A percentile compares a stretch with the other conserved stretches of the same genome.
These are phyloP conservation scores for Clepsis dumicolana DNA, from an alignment of 2,888 invertebrate genomes.

Conservation along the genomic window DNA sequence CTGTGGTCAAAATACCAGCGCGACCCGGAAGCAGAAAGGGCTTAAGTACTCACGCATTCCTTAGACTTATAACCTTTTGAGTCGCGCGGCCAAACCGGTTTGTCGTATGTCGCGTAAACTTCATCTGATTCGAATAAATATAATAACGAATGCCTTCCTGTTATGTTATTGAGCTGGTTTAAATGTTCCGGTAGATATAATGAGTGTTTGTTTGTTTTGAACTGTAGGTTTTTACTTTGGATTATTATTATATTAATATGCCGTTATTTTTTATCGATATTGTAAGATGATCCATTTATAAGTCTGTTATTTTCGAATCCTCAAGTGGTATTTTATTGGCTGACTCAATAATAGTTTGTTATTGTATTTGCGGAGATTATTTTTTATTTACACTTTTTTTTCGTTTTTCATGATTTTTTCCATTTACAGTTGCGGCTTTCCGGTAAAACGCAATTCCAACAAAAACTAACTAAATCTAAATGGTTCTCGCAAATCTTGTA, in stretches of 20 bases:
- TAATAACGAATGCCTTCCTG: slow-evolving; percentile 41
- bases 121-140: slow-evolving; percentile 39
- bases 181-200: slow-evolving; percentile 23
- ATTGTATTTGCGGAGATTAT: no score
- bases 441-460: no score
- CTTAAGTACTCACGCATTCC: slow-evolving; percentile 27
- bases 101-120: slow-evolving; percentile 39
- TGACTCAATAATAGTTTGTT: no score
- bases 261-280: background rate
- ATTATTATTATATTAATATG: no score
- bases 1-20: slow-evolving; percentile 40
- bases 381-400: no score
- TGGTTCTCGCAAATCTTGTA: no score
- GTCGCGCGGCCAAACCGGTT: slow-evolving; percentile 28
- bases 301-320: background rate
- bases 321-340: background rate
- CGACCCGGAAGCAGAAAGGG: slow-evolving; percentile 33
- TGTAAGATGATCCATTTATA: background rate
- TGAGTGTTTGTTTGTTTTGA: slow-evolving; percentile 12
- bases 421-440: no score
- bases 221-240: background rate
- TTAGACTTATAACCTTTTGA: slow-evolving; percentile 24
- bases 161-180: slow-evolving; percentile 31
- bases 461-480: no score
- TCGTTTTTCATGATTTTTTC: no score